A percentile compares a stretch with the other conserved stretches of the same genome.
Conservation (phyloP, 2,113 vertebrate genomes). For the Ophiodon elongatus region DNA sequence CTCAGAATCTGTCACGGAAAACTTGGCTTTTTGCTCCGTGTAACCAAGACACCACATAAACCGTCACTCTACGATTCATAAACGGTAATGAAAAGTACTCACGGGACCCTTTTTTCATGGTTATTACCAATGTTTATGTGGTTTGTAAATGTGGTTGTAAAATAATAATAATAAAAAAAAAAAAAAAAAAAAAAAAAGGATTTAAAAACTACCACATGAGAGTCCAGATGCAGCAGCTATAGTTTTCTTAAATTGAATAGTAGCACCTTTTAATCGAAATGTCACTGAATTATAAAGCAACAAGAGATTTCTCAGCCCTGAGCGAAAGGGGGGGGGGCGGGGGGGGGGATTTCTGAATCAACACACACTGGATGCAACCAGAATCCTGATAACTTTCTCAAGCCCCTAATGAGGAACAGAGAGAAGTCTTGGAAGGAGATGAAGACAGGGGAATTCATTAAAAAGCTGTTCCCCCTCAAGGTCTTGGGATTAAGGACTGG, state of each 20-base stretch:
- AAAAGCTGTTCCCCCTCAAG: slow-evolving; percentile 58
- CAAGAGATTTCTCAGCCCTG: slow-evolving; percentile 18
- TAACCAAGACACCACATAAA: not conserved
- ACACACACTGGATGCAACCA: slow-evolving; percentile 45
- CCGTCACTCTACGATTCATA: not conserved
- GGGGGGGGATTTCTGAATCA: slow-evolving; percentile 64
- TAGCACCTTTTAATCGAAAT: not conserved
- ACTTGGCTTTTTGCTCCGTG: not conserved
- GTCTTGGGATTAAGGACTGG: slow-evolving; percentile 53
- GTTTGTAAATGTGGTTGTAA: not conserved
- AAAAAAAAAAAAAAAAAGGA: no score
- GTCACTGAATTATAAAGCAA: not conserved
- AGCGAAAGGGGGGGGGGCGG: no score
- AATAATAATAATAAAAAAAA: not conserved
- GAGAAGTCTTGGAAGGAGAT: slow-evolving; percentile 34
- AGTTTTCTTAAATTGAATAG: not conserved
- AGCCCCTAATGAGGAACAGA: slow-evolving; percentile 71
- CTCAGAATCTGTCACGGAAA: not conserved
- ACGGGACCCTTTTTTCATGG: not conserved
- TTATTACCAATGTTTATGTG: not conserved
- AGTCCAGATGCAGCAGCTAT: not conserved
- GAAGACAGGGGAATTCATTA: slow-evolving; percentile 51
- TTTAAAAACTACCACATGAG: not conserved
- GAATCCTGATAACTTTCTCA: slow-evolving; percentile 65
- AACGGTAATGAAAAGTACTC: not conserved